These are phyloP conservation scores for Microplitis demolitor DNA, from an alignment of 1,140 invertebrate genomes.

Conservation along the genomic window DNA sequence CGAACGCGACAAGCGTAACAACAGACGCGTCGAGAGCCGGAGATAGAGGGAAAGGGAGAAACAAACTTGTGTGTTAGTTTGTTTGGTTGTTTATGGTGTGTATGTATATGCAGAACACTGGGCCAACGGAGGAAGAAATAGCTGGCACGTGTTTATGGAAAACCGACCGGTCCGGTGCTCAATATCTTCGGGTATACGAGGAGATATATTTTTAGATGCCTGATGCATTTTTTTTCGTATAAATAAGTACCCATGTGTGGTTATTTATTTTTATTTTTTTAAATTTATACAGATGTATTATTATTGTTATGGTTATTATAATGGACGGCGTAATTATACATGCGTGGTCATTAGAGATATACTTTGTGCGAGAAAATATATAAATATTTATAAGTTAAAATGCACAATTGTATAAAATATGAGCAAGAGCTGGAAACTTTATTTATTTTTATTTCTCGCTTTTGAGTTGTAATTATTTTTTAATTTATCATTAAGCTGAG, in stretches of 20 bases:
- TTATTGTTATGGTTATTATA: not conserved
- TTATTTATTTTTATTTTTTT: not conserved
- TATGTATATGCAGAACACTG: not conserved
- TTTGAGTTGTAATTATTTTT: not conserved
- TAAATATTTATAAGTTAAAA: conserved; percentile 13
- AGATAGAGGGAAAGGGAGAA: not conserved
- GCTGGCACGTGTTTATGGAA: conserved; percentile 6
- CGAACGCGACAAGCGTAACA: conserved; percentile 17
- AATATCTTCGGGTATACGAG: not conserved
- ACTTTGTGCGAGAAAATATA: conserved; percentile 14
- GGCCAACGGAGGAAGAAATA: not conserved
- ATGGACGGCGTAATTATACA: conserved; percentile 4
- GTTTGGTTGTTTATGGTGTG: not conserved
- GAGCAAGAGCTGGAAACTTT: not conserved
- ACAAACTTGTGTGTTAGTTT: not conserved
- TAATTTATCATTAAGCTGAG: no score
- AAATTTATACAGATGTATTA: not conserved
- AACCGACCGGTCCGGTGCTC: not conserved
- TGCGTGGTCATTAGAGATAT: conserved; percentile 18
- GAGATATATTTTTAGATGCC: conserved; percentile 2
- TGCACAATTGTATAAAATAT: conserved; percentile 4
- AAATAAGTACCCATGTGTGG: not conserved
- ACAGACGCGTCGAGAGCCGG: conserved; percentile 8
- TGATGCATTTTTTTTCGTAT: not conserved
- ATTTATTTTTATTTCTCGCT: not conserved